A percentile compares a stretch with the other conserved stretches of the same genome.
Conservation (phyloP, 2,113 vertebrate species). For the Ictalurus punctatus region DNA sequence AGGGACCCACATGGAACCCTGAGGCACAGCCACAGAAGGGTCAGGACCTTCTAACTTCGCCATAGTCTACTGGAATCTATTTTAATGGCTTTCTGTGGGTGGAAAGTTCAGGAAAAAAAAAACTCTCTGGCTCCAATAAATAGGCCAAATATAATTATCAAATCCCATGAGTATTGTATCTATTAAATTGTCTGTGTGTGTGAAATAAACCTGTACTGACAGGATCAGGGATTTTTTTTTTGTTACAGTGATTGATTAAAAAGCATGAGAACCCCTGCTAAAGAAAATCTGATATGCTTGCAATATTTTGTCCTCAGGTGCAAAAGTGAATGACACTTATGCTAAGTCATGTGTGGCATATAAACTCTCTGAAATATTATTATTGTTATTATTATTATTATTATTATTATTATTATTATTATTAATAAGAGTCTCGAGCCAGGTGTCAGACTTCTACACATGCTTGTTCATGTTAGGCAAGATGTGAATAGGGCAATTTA, state of each 20-base stretch:
- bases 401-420: too few species aligned
- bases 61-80: not conserved
- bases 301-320: not conserved
- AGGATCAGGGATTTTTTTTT: not conserved
- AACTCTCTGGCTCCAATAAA: not conserved
- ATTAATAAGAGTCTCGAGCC: not conserved
- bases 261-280: not conserved
- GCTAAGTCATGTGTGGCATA: not conserved
- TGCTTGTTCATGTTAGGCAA: not conserved
- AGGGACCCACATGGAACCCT: not conserved
- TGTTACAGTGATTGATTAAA: not conserved
- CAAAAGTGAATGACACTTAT: not conserved
- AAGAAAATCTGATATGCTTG: not conserved
- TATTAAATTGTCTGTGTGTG: not conserved
- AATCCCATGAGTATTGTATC: not conserved
- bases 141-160: not conserved
- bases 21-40: not conserved
- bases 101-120: not conserved
- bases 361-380: not conserved
- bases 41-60: not conserved
- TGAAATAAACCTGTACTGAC: not conserved
- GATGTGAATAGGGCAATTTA: not conserved
- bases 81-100: not conserved
- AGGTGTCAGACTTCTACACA: not conserved
- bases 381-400: too few species aligned